Base-by-base conservation (phyloP, 2,797 vertebrate species). In the Acanthurus lineatus region DNA sequence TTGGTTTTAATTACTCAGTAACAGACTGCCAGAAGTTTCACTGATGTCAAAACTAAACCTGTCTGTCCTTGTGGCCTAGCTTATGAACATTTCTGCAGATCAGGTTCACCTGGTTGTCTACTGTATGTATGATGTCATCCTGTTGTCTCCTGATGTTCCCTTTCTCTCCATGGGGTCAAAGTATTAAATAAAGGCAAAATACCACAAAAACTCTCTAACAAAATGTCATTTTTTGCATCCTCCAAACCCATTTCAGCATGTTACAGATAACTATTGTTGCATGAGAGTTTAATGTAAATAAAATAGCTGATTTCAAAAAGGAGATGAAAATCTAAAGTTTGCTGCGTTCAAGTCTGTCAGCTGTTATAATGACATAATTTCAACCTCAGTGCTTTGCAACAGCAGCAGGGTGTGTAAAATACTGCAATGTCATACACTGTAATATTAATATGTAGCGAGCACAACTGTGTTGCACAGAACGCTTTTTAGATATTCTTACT, bases 121-220 rank as follows among this genome's bases (percentile, higher is more conserved):
- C 28, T 42, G 44, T 63, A 1, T 32, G 49, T 65, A 28, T 69
- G 52, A 59, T 28, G 6, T 62, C 12, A 57, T 38, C 6, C 38
- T 19, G n/a, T 48, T 73, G 47, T 75, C 28, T 20, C n/a, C 49
- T 49, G 51, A 47, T 62, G 52, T 72, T 77, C 60, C 32, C 45
- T 53, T 20, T 20, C 47, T 59, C 53, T 70, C 9, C n/a, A 14
- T 22, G 2, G 17, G 44, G 16, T 66, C 54, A 72, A 73, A 73
- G 48, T 32, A 61, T 69, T 20, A 20, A 5, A 70, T 15, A 65
- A 73, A 81, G 16, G 25, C 65, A 79, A 77, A 85, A 78, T 57
- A 69, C 69, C 51, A 57, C 40, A 28, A 52, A 63, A 64, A 62
- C 11, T 0, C 67, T 17, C 19, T 42, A 0, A 65, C 63, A 5